Base-by-base conservation (phyloP, 2,888 invertebrate genomes). In the Atrina japonica region DNA sequence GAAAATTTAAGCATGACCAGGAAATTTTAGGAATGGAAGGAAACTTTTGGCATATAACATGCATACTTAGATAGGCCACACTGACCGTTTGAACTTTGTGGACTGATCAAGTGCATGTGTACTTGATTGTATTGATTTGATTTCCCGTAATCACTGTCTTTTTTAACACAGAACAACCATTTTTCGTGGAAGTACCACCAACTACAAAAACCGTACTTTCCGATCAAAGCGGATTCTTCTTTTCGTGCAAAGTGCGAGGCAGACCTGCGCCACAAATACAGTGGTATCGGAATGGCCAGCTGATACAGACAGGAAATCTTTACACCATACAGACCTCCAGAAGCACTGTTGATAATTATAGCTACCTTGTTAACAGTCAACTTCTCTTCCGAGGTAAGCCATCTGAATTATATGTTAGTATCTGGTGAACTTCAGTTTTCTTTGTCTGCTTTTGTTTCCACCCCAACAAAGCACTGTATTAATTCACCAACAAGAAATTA, bases 231-330 rank as follows among this genome's bases (percentile, higher is more conserved):
- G 70, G 76, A n/a, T 70, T 76, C 2, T 52, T 77, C 45, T 55
- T 88, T 29, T 75, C 78, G 25, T 86, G 86, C 70, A 72, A 70
- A 35, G 84, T 83, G 14, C 74, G 77, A 43, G 86, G 87, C 6
- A 77, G 83, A 7, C 88, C 88, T 9, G 55, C 71, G 25, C 86
- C 87, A 0, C 45, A 47, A 0, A 76, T 88, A 16, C 71, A 75
- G 56, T 88, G 88, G 88, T 85, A 71, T 65, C 84, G 85, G 63
- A 83, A 86, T 56, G 80, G 81, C 7, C 69, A 76, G 21, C 60
- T 86, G 9, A 70, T 78, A 14, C 66, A 58, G 25, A 49, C 74
- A 49, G 71, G 75, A 6, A 75, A 77, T 14, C 67, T 82, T 30
- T 87, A 84, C 70, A 68, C 61, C 14, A 70, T 83, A 27, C 66